Conservation (phyloP, 2,888 invertebrate species). For the Callimorpha dominula region DNA sequence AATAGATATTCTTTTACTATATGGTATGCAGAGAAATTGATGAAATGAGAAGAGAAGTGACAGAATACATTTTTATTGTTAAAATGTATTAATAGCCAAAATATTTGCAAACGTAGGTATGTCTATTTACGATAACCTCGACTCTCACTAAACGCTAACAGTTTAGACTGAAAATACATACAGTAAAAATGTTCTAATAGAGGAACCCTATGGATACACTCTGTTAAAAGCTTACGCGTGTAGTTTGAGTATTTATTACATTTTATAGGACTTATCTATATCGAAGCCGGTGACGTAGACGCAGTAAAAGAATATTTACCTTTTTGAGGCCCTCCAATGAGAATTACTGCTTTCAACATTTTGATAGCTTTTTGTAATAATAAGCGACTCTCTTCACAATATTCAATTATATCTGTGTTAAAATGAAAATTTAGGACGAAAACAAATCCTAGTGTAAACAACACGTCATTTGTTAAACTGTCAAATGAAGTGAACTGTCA, state of each 20-base stretch:
- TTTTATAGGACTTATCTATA: not conserved
- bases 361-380: conserved; percentile 20
- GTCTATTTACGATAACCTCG: not conserved
- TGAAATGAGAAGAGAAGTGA: too few species aligned
- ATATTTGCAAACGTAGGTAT: not conserved
- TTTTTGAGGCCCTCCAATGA: conserved; percentile 98
- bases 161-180: not conserved
- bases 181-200: not conserved
- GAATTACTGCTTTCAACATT: conserved; percentile 95
- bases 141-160: not conserved
- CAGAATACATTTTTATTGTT: not conserved
- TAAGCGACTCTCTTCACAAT: not conserved
- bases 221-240: not conserved
- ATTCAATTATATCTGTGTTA: not conserved
- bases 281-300: conserved; percentile 65
- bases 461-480: conserved; percentile 40
- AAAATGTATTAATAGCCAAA: not conserved
- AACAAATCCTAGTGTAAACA: conserved; percentile 27
- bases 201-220: not conserved
- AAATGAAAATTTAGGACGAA: not conserved
- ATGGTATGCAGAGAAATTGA: not conserved
- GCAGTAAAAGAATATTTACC: conserved; percentile 83
- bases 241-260: not conserved
- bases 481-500: conserved; percentile 1
- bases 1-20: not conserved